These are phyloP conservation scores for Oreohelix idahoensis DNA, from an alignment of 1,140 invertebrate genomes.

Conservation along the genomic window DNA sequence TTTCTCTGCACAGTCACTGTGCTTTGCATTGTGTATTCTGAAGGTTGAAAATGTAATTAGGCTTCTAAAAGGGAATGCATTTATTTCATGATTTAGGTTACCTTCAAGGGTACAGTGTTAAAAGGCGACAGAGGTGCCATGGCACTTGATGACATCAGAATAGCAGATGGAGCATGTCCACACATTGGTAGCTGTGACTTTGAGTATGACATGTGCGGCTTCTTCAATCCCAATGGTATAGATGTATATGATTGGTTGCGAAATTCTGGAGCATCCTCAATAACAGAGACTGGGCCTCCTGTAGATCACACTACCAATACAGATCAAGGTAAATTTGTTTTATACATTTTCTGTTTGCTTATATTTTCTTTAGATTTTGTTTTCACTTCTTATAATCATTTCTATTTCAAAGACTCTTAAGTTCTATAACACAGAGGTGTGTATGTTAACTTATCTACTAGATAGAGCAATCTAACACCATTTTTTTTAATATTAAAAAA, in stretches of 20 bases:
- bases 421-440: no score
- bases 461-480: no score
- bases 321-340: constrained; percentile 56
- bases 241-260: constrained; percentile 68
- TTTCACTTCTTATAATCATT: no score
- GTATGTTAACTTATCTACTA: no score
- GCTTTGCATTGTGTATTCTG: no score
- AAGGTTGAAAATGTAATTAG: no score
- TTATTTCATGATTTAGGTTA: constrained; percentile 52
- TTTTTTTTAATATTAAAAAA: no score
- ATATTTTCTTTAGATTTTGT: no score
- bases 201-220: constrained; percentile 67
- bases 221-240: constrained; percentile 51
- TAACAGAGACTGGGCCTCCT: constrained; percentile 57
- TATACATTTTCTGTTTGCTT: no score
- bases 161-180: constrained; percentile 53
- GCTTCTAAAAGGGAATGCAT: neutral
- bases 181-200: constrained; percentile 66
- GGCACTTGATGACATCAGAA: constrained; percentile 68
- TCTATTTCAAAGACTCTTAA: no score
- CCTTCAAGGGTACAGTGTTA: constrained; percentile 64
- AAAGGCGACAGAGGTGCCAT: constrained; percentile 64
- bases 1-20: no score
- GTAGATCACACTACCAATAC: constrained; percentile 68
- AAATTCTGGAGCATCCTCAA: constrained; percentile 60